Evolutionary conservation across 1,140 invertebrate species (phyloP).

Genomic region (Nasonia longicornis): DNA sequence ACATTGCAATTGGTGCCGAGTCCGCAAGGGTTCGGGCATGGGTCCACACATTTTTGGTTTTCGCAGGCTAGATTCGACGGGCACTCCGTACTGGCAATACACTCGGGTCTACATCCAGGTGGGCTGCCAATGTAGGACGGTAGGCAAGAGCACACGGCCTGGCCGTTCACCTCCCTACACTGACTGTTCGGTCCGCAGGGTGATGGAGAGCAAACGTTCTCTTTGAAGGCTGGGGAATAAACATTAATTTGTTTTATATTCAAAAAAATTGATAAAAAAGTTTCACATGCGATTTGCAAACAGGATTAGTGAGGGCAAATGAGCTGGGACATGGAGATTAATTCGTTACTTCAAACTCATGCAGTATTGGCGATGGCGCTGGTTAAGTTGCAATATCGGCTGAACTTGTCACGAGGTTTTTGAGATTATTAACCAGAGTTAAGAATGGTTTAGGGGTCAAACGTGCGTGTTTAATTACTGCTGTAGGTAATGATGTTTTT

Average conservation of each 20-base stretch:
- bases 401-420: background rate
- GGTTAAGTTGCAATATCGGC: background rate
- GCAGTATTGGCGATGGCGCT: background rate
- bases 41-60: constrained; percentile 65
- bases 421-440: background rate
- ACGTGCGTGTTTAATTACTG: too few species aligned
- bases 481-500: too few species aligned
- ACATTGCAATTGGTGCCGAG: constrained; percentile 64
- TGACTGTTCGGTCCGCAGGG: constrained; percentile 82
- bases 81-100: constrained; percentile 67
- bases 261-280: background rate
- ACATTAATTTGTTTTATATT: background rate
- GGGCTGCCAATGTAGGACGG: constrained; percentile 74
- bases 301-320: background rate
- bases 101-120: constrained; percentile 74
- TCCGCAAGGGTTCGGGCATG: constrained; percentile 65
- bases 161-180: constrained; percentile 74
- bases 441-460: too few species aligned
- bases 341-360: background rate
- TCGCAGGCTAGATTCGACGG: constrained; percentile 61
- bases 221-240: constrained; percentile 39
- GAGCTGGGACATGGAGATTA: background rate
- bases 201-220: constrained; percentile 76
- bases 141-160: constrained; percentile 74
- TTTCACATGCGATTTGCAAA: background rate